Evolutionary conservation across 2,797 vertebrate genomes (phyloP).

Genomic region (Simalia tracyae): DNA sequence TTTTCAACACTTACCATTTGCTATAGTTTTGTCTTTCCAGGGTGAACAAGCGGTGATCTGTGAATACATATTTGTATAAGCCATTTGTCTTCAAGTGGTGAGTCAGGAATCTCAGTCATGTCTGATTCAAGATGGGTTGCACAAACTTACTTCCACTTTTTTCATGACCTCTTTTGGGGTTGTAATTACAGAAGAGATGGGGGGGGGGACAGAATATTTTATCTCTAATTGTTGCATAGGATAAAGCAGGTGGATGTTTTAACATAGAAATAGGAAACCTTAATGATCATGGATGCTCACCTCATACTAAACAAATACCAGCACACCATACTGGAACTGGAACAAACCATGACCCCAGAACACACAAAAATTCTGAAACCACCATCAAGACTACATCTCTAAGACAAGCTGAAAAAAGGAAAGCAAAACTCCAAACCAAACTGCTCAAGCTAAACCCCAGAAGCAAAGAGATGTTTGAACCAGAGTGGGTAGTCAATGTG

Average conservation of each 20-base stretch:
- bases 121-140: not conserved
- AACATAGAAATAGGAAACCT: not conserved
- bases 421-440: no score
- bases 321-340: no score
- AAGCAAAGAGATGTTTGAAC: no score
- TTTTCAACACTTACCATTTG: not conserved
- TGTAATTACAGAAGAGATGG: not conserved
- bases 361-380: no score
- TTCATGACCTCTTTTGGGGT: not conserved
- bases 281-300: no score
- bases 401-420: no score
- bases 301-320: no score
- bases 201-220: not conserved
- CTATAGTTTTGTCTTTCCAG: not conserved
- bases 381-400: no score
- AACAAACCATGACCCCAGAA: no score
- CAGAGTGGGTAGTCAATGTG: no score
- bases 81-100: not conserved
- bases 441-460: no score
- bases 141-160: not conserved
- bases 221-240: not conserved
- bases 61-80: not conserved
- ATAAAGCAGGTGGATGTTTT: not conserved
- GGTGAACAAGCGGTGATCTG: not conserved
- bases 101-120: not conserved